Evolutionary conservation across 1,140 invertebrate genomes (phyloP).

Genomic region (Akabosia matsudoensis): DNA sequence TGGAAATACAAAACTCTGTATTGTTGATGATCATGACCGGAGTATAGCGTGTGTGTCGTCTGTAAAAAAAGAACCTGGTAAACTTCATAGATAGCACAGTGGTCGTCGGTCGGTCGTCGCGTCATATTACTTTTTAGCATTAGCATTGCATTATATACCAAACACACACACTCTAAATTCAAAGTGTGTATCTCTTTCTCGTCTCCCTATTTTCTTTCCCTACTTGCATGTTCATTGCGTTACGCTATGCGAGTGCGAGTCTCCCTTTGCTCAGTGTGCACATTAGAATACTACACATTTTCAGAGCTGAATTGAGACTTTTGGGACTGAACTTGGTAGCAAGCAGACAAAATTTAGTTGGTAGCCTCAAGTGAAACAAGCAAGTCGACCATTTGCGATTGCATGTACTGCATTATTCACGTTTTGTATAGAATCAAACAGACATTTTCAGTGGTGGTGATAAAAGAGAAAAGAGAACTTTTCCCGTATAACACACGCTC

Average conservation of each 20-base stretch:
- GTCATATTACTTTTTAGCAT: background rate
- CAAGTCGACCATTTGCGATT: conserved; percentile 1
- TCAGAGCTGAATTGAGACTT: background rate
- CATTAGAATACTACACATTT: background rate
- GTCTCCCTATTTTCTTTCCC: background rate
- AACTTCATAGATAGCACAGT: background rate
- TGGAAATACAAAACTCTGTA: background rate
- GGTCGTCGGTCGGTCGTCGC: background rate
- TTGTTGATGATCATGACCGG: too few species aligned
- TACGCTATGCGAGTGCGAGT: background rate
- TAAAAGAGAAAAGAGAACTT: background rate
- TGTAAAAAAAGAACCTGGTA: background rate
- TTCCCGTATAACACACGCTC: background rate
- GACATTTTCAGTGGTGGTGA: background rate
- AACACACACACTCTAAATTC: conserved; percentile 2
- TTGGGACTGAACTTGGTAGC: background rate
- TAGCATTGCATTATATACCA: conserved; percentile 11
- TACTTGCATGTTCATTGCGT: background rate
- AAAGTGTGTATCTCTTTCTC: conserved; percentile 1
- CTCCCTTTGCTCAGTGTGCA: background rate
- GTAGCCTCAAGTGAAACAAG: background rate
- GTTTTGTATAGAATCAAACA: conserved; percentile 6
- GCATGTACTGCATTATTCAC: conserved; percentile 19
- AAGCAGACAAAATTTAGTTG: too few species aligned
- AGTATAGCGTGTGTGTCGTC: background rate